Conservation (phyloP, 2,113 vertebrate genomes). For the Cryptotis parvus region DNA sequence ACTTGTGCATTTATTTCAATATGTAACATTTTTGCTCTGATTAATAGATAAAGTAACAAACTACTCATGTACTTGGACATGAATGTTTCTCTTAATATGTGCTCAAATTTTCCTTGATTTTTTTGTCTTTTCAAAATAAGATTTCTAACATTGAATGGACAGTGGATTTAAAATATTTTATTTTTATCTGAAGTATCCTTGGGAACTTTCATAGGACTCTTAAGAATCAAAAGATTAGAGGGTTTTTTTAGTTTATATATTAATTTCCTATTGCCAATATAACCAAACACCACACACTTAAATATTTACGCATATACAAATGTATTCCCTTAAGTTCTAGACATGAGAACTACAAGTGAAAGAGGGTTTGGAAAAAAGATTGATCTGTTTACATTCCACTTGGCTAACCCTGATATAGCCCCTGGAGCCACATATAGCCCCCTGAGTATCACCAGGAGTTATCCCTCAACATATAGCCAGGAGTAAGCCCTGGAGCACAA, state of each 20-base stretch:
- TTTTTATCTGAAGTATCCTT: neutral
- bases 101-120: neutral
- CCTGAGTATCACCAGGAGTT: no score
- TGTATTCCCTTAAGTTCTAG: neutral
- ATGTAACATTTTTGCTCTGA: neutral
- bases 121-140: slow-evolving; percentile 32
- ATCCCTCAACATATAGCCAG: no score
- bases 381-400: neutral
- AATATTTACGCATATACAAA: neutral
- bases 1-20: slow-evolving; percentile 28
- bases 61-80: neutral
- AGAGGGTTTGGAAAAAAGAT: neutral
- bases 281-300: neutral
- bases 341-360: neutral
- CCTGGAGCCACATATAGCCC: no score
- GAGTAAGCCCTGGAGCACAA: no score
- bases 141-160: slow-evolving; percentile 6
- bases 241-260: neutral
- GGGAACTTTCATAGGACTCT: neutral
- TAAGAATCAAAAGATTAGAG: neutral
- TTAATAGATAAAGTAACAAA: slow-evolving; percentile 9
- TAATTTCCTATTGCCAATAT: neutral
- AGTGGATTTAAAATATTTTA: neutral
- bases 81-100: neutral
- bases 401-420: no score